Base-by-base conservation (phyloP, 2,797 vertebrate species). In the Pipistrellus pipistrellus region DNA sequence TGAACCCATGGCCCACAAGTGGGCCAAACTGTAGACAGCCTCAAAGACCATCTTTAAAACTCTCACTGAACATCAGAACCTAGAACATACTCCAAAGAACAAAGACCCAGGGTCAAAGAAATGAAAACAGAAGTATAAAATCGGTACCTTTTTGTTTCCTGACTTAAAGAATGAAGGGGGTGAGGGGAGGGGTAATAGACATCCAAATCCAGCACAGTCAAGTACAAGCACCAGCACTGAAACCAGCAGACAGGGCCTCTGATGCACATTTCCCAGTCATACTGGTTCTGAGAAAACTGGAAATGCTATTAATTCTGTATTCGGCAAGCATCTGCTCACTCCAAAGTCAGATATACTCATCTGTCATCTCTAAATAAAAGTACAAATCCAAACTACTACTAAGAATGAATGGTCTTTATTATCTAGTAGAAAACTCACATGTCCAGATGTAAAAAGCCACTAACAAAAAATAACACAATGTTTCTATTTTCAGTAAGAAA, bases 361-460 rank as follows among this genome's bases (percentile, higher is more conserved):
- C 21, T 68, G 48, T 23, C 83, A 78, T 53, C 35, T 59, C 76
- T 57, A 85, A 62, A 73, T 85, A 62, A 69, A 78, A 57, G 20
- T 18, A 73, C 62, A 86, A 92, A 90, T 86, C 32, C 88, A 48
- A 77, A 62, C 46, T 23, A 75, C 25, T 75, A 51, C 4, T 27
- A 15, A 95, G 38, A 64, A 73, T 76, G 23, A 78, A 88, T 14
- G 32, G 27, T 85, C 59, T 88, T 73, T 10, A 81, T 4, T 7
- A 30, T 62, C 27, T 12, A 68, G 30, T 64, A 83, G 25, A 44
- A 68, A 91, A 82, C 21, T 82, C n/a, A 78, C 41, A 88, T 72
- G 87, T 86, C 35, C 15, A 92, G 21, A 41, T 83, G 20, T 93
- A 94, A 94, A 95, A 85, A 23, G 14, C 25, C 41, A 91, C 3